Base-by-base conservation (phyloP, 2,888 invertebrate species). In the Sarcophaga subvicina region DNA sequence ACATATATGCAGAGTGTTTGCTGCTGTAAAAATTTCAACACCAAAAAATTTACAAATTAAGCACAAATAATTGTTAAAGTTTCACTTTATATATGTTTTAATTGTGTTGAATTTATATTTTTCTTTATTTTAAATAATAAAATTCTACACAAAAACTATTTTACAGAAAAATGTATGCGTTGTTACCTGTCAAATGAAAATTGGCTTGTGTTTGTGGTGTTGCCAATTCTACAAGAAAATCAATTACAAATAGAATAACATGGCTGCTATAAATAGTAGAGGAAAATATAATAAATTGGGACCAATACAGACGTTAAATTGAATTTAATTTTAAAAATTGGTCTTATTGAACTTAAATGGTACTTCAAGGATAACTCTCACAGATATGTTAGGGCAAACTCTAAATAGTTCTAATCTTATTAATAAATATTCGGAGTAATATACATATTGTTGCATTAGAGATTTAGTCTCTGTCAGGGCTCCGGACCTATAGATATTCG, bases 101-200 rank as follows among this genome's bases (percentile, higher is more conserved):
- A 60, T 59, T 37, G 27, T 25, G 22, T 66, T 60, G 17, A 62
- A 37, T 62, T 27, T 49, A 10, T 49, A 45, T 62, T 63, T 64
- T 49, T 62, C 1, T 4, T 37, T 62, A 62, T 20, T 54, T 10
- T 37, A 54, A 63, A 25, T 47, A 8, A 6, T 4, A 75, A 27
- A 59, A 54, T 27, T 59, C 66, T 47, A 45, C 17, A 49, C 20
- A 59, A 49, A 10, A 67, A 45, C 60, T 17, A 20, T 37, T 64
- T 5, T 10, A 8, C 6, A 67, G 63, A 79, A 78, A 80, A 76
- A 80, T 84, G 84, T 84, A 84, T 84, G 75, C 84, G 66, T 75
- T 75, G 54, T 73, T 84, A 84, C 84, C 84, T 84, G 83, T 80
- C 79, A 79, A 59, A 37, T 37, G 10, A 37, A 63, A 60, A 75